Evolutionary conservation across 2,888 invertebrate genomes (phyloP).

Genomic region (Nasonovia ribisnigri): DNA sequence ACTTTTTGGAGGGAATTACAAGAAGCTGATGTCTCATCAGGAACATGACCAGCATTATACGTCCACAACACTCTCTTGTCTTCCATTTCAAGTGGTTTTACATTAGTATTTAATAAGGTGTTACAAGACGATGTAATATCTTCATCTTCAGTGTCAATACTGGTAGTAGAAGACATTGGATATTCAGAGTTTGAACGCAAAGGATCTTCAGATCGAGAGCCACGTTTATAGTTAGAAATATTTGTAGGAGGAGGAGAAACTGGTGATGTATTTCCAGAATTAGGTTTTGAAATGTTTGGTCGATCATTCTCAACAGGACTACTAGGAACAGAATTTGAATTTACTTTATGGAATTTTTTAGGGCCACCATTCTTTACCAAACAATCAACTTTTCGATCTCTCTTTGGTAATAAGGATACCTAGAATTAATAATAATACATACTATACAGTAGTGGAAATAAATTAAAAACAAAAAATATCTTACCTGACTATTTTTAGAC

Average conservation of each 20-base stretch:
- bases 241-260: conserved; percentile 47
- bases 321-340: conserved; percentile 66
- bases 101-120: conserved; percentile 83
- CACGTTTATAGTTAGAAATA: conserved; percentile 59
- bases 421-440: conserved; percentile 25
- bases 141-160: conserved; percentile 93
- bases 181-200: conserved; percentile 74
- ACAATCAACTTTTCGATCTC: conserved; percentile 61
- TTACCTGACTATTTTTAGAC: conserved; percentile 82
- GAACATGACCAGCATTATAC: conserved; percentile 82
- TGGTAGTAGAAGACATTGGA: conserved; percentile 75
- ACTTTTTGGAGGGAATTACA: conserved; percentile 64
- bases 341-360: conserved; percentile 59
- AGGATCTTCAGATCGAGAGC: conserved; percentile 81
- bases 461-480: conserved; percentile 70
- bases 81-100: conserved; percentile 72
- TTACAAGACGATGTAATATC: conserved; percentile 94
- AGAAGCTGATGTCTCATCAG: conserved; percentile 61
- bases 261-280: conserved; percentile 66
- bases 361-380: conserved; percentile 59
- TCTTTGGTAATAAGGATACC: conserved; percentile 58
- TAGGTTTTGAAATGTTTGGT: conserved; percentile 61
- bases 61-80: conserved; percentile 88
- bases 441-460: not conserved
- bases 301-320: conserved; percentile 66